Evolutionary conservation across 1,140 invertebrate species (phyloP).

Genomic region (Drosophila yakuba): DNA sequence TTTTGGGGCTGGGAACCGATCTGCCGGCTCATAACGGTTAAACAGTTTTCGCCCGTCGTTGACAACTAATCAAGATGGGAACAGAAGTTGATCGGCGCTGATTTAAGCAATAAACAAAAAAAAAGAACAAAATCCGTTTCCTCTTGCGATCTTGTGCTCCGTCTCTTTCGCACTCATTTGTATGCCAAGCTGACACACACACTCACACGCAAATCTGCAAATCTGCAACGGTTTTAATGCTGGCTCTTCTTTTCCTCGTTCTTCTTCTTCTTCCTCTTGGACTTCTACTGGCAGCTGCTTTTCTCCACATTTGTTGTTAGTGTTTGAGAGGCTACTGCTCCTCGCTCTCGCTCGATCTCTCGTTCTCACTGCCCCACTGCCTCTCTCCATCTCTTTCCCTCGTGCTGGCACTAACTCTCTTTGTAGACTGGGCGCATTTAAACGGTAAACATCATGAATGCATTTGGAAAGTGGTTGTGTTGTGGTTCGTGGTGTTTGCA

Average conservation of each 20-base stretch:
- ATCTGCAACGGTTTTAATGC: constrained; percentile 47
- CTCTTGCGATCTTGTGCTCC: constrained; percentile 11
- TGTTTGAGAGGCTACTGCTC: constrained; percentile 45
- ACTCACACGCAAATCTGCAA: no score
- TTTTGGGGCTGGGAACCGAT: constrained; percentile 15
- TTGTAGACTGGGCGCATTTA: constrained; percentile 74
- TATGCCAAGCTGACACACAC: constrained; percentile 33
- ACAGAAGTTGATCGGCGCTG: constrained; percentile 31
- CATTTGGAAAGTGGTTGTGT: constrained; percentile 77
- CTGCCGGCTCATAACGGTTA: constrained; percentile 31
- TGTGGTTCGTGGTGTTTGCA: constrained; percentile 76
- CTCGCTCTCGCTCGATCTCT: background rate
- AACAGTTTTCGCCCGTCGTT: constrained; percentile 30
- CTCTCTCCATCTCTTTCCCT: constrained; percentile 7
- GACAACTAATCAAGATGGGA: constrained; percentile 52
- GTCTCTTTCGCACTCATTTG: constrained; percentile 5
- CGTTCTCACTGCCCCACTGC: background rate
- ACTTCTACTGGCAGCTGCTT: constrained; percentile 42
- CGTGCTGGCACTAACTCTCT: constrained; percentile 4
- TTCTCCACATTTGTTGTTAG: constrained; percentile 64
- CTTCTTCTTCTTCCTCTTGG: background rate
- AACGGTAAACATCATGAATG: constrained; percentile 82
- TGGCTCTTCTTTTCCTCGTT: constrained; percentile 13
- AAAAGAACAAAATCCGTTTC: constrained; percentile 44
- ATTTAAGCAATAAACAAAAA: constrained; percentile 47